phyloP scores from a whole-genome alignment of 1,140 invertebrate species.

The Bicyclus anynana region DNA sequence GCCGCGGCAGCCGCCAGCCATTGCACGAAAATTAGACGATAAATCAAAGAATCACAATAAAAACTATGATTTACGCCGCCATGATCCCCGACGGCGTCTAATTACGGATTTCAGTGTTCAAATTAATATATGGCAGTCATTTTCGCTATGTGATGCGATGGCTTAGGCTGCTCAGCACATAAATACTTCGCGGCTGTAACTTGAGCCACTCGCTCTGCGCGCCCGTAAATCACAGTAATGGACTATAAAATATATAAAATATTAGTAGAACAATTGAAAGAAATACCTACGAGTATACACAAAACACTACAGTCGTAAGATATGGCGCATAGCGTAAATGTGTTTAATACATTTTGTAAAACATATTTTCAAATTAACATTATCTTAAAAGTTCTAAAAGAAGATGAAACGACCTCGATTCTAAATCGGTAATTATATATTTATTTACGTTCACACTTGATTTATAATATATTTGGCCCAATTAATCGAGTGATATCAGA shows the following conservation, averaged over 20 bases:
- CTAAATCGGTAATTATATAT: background rate
- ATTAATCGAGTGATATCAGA: background rate
- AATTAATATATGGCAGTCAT: constrained; percentile 1
- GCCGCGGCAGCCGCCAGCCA: background rate
- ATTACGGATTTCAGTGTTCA: constrained; percentile 1
- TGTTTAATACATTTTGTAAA: too few relatives aligned
- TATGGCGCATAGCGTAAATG: too few relatives aligned
- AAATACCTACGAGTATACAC: too few relatives aligned
- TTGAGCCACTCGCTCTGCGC: background rate
- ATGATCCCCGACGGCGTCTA: background rate
- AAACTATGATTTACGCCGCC: background rate
- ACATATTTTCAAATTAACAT: too few relatives aligned
- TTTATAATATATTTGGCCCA: background rate
- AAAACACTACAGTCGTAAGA: too few relatives aligned
- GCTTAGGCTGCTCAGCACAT: background rate
- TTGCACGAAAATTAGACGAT: background rate
- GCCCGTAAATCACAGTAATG: background rate
- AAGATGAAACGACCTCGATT: background rate
- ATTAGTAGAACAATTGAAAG: too few relatives aligned
- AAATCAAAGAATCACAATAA: background rate
- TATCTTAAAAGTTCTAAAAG: too few relatives aligned
- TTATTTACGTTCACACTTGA: background rate
- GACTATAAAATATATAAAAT: too few relatives aligned
- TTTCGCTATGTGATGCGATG: constrained; percentile 1
- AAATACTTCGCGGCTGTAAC: background rate